Conservation (phyloP, 1,140 invertebrate species). For the Asbolus verrucosus region DNA sequence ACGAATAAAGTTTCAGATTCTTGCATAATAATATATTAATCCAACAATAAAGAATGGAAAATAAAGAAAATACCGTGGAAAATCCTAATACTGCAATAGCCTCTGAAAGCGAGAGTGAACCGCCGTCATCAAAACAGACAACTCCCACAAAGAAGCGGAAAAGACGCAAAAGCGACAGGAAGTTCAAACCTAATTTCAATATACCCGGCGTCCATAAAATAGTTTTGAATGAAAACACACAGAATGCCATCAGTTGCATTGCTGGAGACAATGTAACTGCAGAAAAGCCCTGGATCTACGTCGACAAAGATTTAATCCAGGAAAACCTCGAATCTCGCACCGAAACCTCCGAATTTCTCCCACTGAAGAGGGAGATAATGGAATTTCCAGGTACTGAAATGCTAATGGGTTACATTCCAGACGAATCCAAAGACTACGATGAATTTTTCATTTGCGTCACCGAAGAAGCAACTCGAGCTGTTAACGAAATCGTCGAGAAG, state of each 20-base stretch:
- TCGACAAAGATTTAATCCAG: conserved; percentile 72
- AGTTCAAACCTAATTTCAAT: conserved; percentile 36
- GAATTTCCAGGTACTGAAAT: conserved; percentile 69
- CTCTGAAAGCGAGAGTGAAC: conserved; percentile 8
- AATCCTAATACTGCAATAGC: background rate
- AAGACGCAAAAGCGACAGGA: background rate
- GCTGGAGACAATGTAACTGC: conserved; percentile 71
- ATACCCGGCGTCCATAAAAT: conserved; percentile 59
- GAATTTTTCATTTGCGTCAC: conserved; percentile 80
- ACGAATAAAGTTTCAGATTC: too few species aligned
- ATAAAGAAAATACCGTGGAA: background rate
- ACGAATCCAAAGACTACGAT: conserved; percentile 70
- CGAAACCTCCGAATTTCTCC: conserved; percentile 71
- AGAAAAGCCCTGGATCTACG: conserved; percentile 78
- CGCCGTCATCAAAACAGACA: background rate
- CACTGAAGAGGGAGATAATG: conserved; percentile 67
- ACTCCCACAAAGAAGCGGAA: background rate
- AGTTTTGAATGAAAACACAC: conserved; percentile 64
- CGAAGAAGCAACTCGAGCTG: conserved; percentile 64
- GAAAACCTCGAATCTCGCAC: conserved; percentile 69
- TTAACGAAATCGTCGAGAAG: conserved; percentile 68
- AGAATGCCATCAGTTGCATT: conserved; percentile 67
- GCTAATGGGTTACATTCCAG: conserved; percentile 77
- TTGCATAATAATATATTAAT: too few species aligned
- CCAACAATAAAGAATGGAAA: too few species aligned